Conservation (phyloP, 2,113 vertebrate genomes). For the Brachirus orientalis region DNA sequence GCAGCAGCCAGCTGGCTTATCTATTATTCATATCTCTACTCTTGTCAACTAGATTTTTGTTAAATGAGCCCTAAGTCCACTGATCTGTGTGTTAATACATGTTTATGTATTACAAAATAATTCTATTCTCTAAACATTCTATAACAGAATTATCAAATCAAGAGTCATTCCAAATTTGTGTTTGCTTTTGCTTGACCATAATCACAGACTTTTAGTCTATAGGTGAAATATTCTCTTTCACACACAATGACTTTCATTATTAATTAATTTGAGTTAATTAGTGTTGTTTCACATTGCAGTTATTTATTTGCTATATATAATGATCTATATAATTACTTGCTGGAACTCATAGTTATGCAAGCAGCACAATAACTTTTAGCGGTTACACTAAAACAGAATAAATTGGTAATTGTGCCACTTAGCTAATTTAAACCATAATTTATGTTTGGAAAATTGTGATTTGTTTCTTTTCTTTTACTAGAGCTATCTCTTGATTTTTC, state of each 20-base stretch:
- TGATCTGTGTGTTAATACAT: background rate
- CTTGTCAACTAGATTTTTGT: background rate
- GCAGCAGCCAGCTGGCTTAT: conserved; percentile 5
- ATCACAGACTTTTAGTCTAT: background rate
- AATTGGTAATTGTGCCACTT: background rate
- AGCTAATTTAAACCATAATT: background rate
- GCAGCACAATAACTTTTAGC: background rate
- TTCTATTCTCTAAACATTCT: no score
- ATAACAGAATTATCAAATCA: no score
- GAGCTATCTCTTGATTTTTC: background rate
- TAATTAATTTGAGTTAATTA: no score
- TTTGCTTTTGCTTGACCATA: background rate
- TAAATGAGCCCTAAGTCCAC: background rate
- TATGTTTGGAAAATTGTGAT: background rate
- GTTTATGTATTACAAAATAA: background rate
- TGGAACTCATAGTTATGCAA: no score
- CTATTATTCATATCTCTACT: conserved; percentile 23
- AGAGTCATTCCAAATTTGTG: no score
- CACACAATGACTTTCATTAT: background rate
- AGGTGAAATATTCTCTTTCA: background rate
- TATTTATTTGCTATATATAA: background rate
- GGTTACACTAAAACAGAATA: background rate
- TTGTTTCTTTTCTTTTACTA: background rate
- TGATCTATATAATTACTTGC: background rate
- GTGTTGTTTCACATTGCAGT: no score